A percentile compares a stretch with the other conserved stretches of the same genome.
phyloP scores from a whole-genome alignment of 2,113 vertebrate species.

The Panthera leo region DNA sequence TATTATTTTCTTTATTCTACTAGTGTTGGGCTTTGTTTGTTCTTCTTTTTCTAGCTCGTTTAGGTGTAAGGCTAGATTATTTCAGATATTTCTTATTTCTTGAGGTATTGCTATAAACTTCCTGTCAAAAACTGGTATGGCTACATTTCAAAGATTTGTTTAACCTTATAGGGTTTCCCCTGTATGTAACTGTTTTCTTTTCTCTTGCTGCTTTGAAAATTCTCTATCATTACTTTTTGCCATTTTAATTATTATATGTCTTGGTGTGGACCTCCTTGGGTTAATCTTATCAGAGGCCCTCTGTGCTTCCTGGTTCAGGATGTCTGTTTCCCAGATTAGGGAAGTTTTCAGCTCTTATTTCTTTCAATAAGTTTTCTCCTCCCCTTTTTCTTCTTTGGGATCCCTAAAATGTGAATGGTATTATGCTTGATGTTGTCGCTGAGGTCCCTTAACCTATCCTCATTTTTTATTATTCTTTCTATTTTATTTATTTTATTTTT shows the following conservation, averaged over 20 bases:
- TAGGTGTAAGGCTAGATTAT: background rate
- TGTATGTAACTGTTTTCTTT: background rate
- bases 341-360: background rate
- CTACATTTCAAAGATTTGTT: background rate
- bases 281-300: background rate
- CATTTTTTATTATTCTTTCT: background rate
- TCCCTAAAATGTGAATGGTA: background rate
- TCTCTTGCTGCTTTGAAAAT: background rate
- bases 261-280: background rate
- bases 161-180: background rate
- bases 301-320: background rate
- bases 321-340: background rate
- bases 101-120: background rate
- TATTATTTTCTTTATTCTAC: background rate
- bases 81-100: background rate
- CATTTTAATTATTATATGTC: background rate
- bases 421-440: background rate
- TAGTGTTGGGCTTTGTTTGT: background rate
- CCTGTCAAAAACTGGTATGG: background rate
- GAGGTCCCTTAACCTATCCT: background rate
- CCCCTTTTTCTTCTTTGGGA: background rate
- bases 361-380: background rate
- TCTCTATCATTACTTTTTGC: background rate
- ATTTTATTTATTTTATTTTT: background rate
- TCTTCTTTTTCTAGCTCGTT: background rate